Percentiles rank a stretch among this genome's conserved stretches.
phyloP scores from a whole-genome alignment of 2,113 vertebrate species.

The Paradoxurus hermaphroditus region DNA sequence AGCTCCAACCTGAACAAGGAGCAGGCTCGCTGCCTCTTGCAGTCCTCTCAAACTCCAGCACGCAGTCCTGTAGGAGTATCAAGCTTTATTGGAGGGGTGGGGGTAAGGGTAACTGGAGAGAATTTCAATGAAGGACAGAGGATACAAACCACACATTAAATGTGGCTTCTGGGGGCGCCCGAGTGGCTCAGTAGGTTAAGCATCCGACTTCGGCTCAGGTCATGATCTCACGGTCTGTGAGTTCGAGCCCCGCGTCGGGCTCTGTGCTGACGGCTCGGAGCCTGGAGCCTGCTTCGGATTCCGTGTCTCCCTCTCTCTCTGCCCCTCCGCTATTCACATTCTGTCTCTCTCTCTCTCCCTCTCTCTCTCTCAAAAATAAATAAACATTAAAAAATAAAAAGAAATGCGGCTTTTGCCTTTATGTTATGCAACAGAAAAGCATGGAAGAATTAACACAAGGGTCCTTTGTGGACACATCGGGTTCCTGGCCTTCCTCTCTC shows the following conservation, averaged over 20 bases:
- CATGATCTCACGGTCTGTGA: no score
- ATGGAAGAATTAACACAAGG: neutral
- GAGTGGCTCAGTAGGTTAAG: no score
- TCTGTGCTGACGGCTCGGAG: no score
- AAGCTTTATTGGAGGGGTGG: neutral
- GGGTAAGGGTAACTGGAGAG: neutral
- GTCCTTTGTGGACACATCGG: neutral
- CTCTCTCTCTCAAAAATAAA: no score
- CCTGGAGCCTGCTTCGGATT: no score
- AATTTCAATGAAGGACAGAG: neutral
- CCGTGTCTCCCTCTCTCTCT: no score
- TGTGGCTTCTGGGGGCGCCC: neutral
- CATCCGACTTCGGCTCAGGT: no score
- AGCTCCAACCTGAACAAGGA: neutral
- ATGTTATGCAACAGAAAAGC: neutral
- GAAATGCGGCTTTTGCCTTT: neutral
- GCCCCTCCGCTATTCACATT: no score
- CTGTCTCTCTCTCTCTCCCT: no score
- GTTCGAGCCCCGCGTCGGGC: no score
- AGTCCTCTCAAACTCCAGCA: no score
- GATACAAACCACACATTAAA: neutral
- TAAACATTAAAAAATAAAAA: no score
- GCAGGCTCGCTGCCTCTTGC: neutral
- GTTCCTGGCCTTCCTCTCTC: neutral
- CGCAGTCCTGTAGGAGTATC: neutral